These are phyloP conservation scores for Anisognathus igniventris DNA, from an alignment of 2,797 vertebrate genomes.

Conservation along the genomic window DNA sequence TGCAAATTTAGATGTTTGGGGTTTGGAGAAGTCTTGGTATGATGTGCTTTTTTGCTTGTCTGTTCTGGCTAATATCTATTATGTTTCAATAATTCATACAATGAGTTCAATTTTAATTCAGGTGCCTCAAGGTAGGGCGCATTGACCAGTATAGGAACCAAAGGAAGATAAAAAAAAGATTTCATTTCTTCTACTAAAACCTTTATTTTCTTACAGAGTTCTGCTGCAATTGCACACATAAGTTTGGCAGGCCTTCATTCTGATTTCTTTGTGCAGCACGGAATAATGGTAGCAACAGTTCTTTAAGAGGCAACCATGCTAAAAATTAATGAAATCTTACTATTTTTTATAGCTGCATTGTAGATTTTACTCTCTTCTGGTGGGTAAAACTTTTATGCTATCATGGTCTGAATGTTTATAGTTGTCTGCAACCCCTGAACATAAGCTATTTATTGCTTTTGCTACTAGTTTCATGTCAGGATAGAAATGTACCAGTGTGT, in stretches of 20 bases:
- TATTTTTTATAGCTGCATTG: background rate
- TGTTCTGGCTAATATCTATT: background rate
- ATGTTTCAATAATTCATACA: background rate
- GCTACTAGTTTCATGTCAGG: background rate
- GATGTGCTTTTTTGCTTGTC: background rate
- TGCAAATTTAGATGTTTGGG: background rate
- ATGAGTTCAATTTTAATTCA: background rate
- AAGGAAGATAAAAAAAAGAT: background rate
- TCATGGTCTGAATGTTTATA: background rate
- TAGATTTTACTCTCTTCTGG: background rate
- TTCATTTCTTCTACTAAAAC: background rate
- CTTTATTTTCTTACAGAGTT: background rate
- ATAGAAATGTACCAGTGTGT: background rate
- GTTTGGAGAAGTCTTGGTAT: background rate
- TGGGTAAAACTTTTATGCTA: background rate
- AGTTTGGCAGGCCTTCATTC: background rate
- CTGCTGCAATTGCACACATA: background rate
- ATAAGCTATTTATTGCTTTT: background rate
- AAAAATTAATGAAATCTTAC: background rate
- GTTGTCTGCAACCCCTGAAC: background rate
- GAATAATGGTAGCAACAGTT: background rate
- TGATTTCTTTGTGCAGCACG: background rate
- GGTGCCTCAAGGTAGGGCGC: background rate
- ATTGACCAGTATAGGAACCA: background rate
- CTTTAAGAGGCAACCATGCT: background rate